phyloP scores from a whole-genome alignment of 2,113 vertebrate genomes.

The Cephalopholis sonnerati region DNA sequence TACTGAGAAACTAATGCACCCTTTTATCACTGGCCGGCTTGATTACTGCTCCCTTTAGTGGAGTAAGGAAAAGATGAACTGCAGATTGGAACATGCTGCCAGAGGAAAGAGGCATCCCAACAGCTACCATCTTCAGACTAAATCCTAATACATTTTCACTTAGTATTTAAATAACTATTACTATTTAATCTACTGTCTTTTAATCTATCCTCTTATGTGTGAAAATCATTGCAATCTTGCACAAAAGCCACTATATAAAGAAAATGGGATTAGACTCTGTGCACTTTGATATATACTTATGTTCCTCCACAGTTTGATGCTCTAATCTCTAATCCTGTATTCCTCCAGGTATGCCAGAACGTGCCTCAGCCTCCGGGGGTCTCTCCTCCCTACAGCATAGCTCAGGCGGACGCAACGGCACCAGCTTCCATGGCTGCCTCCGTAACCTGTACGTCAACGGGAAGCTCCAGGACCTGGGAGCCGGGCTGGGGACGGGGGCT shows the following conservation, averaged over 20 bases:
- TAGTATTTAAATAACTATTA: background rate
- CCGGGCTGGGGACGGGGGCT: slow-evolving; percentile 87
- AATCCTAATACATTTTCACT: background rate
- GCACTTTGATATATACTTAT: background rate
- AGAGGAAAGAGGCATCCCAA: background rate
- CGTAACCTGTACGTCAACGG: slow-evolving; percentile 95
- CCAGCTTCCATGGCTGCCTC: slow-evolving; percentile 96
- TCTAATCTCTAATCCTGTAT: background rate
- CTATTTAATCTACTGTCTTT: background rate
- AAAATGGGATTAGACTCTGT: background rate
- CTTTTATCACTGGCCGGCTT: slow-evolving; percentile 10
- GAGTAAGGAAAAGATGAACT: slow-evolving; percentile 14
- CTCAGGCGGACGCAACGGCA: slow-evolving; percentile 91
- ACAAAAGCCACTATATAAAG: background rate
- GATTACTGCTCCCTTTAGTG: slow-evolving; percentile 10
- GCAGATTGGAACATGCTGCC: background rate
- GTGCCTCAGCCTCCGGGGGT: slow-evolving; percentile 63
- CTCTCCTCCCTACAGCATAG: slow-evolving; percentile 90
- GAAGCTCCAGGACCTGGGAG: slow-evolving; percentile 94
- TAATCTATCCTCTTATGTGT: background rate
- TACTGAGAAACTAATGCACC: background rate
- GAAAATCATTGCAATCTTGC: background rate
- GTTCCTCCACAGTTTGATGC: background rate
- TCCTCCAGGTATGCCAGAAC: slow-evolving; percentile 91
- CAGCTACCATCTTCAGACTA: background rate